Conservation (phyloP, 2,113 vertebrate species). For the Microtus montanus region DNA sequence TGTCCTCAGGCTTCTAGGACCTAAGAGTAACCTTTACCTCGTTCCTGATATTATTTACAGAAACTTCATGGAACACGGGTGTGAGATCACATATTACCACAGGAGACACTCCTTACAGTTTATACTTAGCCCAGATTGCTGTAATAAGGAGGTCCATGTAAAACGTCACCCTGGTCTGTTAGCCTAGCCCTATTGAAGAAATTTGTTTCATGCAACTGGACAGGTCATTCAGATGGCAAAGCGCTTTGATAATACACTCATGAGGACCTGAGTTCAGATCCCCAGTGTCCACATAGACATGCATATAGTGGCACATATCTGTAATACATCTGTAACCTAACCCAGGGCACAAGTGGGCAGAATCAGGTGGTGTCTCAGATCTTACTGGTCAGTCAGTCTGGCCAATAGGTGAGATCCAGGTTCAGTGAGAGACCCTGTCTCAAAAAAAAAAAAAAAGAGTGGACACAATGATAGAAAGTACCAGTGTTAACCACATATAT, state of each 20-base stretch:
- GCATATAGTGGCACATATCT: neutral
- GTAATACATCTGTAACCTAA: neutral
- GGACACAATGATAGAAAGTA: neutral
- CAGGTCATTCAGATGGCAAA: neutral
- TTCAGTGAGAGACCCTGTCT: neutral
- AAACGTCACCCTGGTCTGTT: neutral
- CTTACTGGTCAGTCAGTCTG: neutral
- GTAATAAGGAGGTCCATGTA: no score
- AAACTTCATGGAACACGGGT: neutral
- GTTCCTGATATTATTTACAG: neutral
- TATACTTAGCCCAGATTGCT: no score
- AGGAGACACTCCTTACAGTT: neutral
- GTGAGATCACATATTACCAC: neutral
- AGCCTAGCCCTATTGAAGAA: neutral
- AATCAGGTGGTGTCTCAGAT: neutral
- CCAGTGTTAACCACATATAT: no score
- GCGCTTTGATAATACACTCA: neutral
- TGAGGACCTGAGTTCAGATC: neutral
- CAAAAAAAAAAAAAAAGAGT: no score
- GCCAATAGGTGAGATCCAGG: neutral
- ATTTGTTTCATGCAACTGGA: neutral
- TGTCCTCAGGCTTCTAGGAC: neutral
- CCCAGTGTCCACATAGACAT: no score
- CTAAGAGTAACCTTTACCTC: rapidly evolving
- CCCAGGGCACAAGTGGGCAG: neutral